Evolutionary conservation across 2,888 invertebrate genomes (phyloP), one percentile per base, ranked within the genome.

Genomic region (Euzophera pinguis): DNA sequence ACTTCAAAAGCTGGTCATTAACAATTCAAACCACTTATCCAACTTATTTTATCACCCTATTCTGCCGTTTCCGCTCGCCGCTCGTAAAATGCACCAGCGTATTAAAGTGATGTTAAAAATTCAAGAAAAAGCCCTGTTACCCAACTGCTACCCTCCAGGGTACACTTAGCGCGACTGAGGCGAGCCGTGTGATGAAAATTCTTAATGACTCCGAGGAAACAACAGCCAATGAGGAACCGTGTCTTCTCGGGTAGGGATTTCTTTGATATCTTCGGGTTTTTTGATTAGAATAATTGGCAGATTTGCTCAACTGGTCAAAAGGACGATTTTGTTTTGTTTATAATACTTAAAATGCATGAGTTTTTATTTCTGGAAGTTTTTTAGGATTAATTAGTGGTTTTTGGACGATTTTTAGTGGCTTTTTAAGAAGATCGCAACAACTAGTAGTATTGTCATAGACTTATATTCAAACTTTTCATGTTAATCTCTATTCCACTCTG

Each of bases 31-130:
- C 34, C 29, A 48, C 16, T 17, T 12, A 45, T 29, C 29, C 9
- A 54, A 54, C 43, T 53, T 51, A 54, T 48, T 60, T 58, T 48
- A 59, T 56, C 58, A 55, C 52, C 57, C 56, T 59, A 58, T 58
- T 52, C 17, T 3, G 52, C 56, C 53, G 56, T 53, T 45, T 56
- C 52, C 57, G 61, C 60, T 55, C 6, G 42, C 53, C 65, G 63
- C 69, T 74, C 65, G 59, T 65, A 67, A 69, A 68, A 69, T 70
- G 60, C 51, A 60, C 68, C 66, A 53, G 51, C 59, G 64, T 73
- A 77, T 72, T 77, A 77, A 69, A 71, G 63, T 50, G 63, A 62
- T 66, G 75, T 82, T 84, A 85, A 84, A 84, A 83, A 84, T 85
- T 84, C 82, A 84, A 78, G 78, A 80, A 80, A 81, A 80, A 74